A percentile compares a stretch with the other conserved stretches of the same genome.
Evolutionary conservation across 2,888 invertebrate species (phyloP).

Genomic region (Timandra comae): DNA sequence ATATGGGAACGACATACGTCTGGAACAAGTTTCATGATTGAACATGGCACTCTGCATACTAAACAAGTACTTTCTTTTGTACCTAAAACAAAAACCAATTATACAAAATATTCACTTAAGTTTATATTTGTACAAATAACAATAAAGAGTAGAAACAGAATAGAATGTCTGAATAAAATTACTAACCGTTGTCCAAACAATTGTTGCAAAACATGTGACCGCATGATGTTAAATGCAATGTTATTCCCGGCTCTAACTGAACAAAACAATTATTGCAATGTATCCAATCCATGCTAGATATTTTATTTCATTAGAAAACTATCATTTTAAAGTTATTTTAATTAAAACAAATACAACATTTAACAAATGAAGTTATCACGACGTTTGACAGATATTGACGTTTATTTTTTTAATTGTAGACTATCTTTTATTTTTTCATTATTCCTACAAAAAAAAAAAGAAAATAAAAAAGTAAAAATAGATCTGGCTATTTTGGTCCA

Average conservation of each 20-base stretch:
- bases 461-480: no score
- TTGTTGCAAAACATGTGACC: slow-evolving; percentile 74
- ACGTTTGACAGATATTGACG: no score
- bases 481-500: no score
- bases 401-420: no score
- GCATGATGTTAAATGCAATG: slow-evolving; percentile 69
- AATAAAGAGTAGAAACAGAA: slow-evolving; percentile 1
- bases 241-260: slow-evolving; percentile 61
- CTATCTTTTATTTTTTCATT: no score
- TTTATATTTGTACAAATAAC: slow-evolving; percentile 5
- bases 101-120: slow-evolving; percentile 2
- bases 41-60: slow-evolving; percentile 63
- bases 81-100: slow-evolving; percentile 36
- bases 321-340: neutral
- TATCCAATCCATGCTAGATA: slow-evolving; percentile 74
- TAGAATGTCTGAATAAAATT: slow-evolving; percentile 4
- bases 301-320: slow-evolving; percentile 6
- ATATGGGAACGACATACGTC: slow-evolving; percentile 44
- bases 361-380: no score
- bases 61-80: slow-evolving; percentile 59
- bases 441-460: no score
- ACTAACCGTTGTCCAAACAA: slow-evolving; percentile 61
- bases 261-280: slow-evolving; percentile 71
- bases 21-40: slow-evolving; percentile 64
- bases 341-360: no score